phyloP scores from a whole-genome alignment of 2,888 invertebrate species.

The Aspidapion aeneum region DNA sequence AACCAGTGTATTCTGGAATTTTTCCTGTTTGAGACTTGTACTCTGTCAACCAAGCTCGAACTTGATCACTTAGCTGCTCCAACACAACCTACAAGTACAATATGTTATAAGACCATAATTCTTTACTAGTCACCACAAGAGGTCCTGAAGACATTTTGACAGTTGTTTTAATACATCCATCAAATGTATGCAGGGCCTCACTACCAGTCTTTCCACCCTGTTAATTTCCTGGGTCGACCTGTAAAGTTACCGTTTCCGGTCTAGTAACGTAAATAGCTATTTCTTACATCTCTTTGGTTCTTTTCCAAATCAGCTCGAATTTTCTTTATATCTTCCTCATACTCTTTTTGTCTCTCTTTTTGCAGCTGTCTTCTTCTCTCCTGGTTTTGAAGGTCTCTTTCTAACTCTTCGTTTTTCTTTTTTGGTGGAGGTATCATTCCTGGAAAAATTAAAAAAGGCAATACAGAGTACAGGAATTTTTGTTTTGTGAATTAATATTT shows the following conservation, averaged over 20 bases:
- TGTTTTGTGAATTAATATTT: too few species aligned
- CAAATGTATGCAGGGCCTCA: too few species aligned
- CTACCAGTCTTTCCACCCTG: too few species aligned
- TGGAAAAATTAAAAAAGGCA: too few species aligned
- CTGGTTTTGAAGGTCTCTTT: constrained; percentile 42
- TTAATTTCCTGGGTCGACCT: too few species aligned
- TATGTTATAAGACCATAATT: constrained; percentile 10
- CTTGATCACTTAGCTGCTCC: constrained; percentile 84
- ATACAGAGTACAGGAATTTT: too few species aligned
- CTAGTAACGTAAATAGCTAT: too few species aligned
- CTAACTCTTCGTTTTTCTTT: constrained; percentile 48
- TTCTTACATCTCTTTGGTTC: constrained; percentile 67
- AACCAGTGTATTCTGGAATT: constrained; percentile 89
- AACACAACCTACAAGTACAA: constrained; percentile 56
- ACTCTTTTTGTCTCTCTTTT: constrained; percentile 63
- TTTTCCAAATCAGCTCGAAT: constrained; percentile 62
- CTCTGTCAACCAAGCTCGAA: constrained; percentile 82
- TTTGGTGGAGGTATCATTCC: constrained; percentile 68
- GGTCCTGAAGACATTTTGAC: neutral
- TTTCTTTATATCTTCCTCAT: constrained; percentile 61
- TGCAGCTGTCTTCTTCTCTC: constrained; percentile 63
- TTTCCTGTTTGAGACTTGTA: constrained; percentile 79
- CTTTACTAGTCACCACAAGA: neutral
- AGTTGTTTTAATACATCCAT: neutral
- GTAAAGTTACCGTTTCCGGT: too few species aligned